phyloP scores from a whole-genome alignment of 1,140 invertebrate genomes.

The Euwallacea fornicatus region DNA sequence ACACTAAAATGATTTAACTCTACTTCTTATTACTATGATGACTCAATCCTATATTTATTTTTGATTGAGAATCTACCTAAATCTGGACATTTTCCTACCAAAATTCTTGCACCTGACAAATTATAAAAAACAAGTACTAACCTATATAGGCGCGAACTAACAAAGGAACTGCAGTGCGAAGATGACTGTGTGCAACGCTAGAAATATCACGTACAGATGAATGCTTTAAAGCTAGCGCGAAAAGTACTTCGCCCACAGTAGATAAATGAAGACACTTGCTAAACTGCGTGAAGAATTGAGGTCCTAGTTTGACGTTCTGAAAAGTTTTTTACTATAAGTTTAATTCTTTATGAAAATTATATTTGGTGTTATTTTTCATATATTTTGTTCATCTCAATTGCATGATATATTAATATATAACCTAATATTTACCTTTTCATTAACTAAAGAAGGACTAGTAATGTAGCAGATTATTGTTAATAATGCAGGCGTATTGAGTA shows the following conservation, averaged over 20 bases:
- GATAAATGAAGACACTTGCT: conserved; percentile 82
- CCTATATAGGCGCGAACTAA: conserved; percentile 80
- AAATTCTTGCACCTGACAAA: too few species aligned
- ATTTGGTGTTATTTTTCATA: not conserved
- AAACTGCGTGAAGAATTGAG: conserved; percentile 78
- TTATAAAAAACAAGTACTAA: conserved; percentile 7
- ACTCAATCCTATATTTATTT: too few species aligned
- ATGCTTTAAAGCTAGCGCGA: conserved; percentile 80
- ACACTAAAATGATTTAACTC: not conserved
- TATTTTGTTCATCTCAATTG: too few species aligned
- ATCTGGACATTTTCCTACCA: too few species aligned
- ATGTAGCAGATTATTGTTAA: conserved; percentile 79
- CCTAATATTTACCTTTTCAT: too few species aligned
- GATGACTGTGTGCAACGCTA: conserved; percentile 71
- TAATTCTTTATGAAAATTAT: not conserved
- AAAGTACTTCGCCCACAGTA: conserved; percentile 84
- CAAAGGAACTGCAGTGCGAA: conserved; percentile 80
- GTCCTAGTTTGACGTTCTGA: conserved; percentile 72
- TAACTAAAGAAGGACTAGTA: conserved; percentile 58
- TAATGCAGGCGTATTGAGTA: conserved; percentile 73
- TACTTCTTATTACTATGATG: too few species aligned
- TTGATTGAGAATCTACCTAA: too few species aligned
- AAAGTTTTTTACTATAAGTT: not conserved
- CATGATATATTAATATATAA: too few species aligned
- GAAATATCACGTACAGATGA: conserved; percentile 76